These are phyloP conservation scores for Leptinotarsa peninsularis DNA, from an alignment of 2,888 invertebrate genomes.

Conservation along the genomic window DNA sequence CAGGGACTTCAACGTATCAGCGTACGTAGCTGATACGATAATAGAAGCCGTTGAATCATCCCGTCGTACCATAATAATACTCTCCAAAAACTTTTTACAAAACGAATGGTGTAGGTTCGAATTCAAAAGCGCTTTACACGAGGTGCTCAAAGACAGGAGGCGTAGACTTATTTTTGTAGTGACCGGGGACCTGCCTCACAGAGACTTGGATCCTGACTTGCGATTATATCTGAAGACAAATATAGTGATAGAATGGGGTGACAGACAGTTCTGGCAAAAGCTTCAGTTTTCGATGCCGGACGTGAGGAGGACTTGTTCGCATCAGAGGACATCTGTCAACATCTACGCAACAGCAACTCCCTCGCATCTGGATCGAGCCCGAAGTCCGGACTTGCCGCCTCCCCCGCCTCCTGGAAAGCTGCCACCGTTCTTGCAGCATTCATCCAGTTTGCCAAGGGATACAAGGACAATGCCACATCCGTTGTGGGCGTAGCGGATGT, in stretches of 20 bases:
- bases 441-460: conserved; percentile 68
- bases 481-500: conserved; percentile 84
- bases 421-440: conserved; percentile 69
- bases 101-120: conserved; percentile 97
- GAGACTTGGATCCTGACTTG: conserved; percentile 91
- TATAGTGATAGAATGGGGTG: conserved; percentile 93
- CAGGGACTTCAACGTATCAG: conserved; percentile 88
- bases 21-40: conserved; percentile 92
- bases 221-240: conserved; percentile 90
- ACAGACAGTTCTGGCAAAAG: conserved; percentile 97
- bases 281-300: conserved; percentile 92
- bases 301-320: conserved; percentile 73
- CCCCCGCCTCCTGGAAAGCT: conserved; percentile 73
- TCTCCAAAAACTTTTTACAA: conserved; percentile 93
- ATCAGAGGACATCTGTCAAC: conserved; percentile 77
- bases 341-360: conserved; percentile 76
- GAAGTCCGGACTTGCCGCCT: conserved; percentile 73
- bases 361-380: conserved; percentile 66
- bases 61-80: conserved; percentile 87
- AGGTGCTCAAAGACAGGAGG: conserved; percentile 87
- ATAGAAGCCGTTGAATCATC: conserved; percentile 93
- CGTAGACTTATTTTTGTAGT: conserved; percentile 90
- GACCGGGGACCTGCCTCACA: conserved; percentile 88
- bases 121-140: conserved; percentile 92
- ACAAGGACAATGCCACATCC: conserved; percentile 75